Conservation (phyloP, 2,113 vertebrate genomes). For the Oreochromis spilurus region DNA sequence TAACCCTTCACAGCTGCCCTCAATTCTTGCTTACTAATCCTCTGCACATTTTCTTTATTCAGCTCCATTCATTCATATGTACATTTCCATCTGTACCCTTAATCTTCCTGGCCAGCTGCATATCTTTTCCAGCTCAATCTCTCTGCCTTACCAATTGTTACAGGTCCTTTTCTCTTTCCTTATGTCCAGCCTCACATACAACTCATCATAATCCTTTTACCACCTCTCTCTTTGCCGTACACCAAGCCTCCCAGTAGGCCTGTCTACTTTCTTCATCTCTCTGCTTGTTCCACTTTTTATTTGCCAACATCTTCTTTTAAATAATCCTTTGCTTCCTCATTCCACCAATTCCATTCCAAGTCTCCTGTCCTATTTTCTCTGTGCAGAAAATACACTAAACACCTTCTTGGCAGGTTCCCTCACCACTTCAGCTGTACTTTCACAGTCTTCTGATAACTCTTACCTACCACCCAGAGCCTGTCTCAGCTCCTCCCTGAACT, state of each 20-base stretch:
- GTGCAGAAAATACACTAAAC: neutral
- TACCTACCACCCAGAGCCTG: neutral
- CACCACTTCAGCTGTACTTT: neutral
- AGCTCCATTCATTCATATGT: neutral
- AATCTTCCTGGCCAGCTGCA: neutral
- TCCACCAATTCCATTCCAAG: neutral
- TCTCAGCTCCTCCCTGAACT: neutral
- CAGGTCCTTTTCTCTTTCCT: neutral
- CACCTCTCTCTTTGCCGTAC: neutral
- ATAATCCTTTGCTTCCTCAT: neutral
- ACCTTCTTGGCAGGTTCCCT: neutral
- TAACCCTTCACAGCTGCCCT: neutral
- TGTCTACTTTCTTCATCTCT: neutral
- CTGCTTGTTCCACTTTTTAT: neutral
- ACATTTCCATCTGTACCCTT: neutral
- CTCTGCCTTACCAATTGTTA: neutral
- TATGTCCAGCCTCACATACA: neutral
- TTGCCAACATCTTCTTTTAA: neutral
- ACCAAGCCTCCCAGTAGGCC: neutral
- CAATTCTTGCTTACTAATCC: neutral
- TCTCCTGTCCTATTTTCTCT: neutral
- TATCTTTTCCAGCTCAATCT: neutral
- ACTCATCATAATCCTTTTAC: neutral
- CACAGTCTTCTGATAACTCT: neutral
- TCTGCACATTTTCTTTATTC: neutral